Evolutionary conservation across 2,888 invertebrate species (phyloP).

Genomic region (Papilio protenor): DNA sequence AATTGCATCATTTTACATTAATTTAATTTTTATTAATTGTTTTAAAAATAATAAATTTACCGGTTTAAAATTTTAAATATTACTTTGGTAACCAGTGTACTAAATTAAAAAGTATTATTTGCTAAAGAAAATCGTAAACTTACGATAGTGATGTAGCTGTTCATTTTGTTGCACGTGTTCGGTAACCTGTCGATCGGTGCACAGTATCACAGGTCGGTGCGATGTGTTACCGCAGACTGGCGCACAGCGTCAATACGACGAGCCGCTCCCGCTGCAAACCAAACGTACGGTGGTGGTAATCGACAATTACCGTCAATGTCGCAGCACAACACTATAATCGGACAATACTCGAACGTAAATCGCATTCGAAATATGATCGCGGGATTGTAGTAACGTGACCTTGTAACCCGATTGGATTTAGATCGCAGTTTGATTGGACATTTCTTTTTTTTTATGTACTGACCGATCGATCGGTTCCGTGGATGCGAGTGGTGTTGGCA

Average conservation of each 20-base stretch:
- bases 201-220: constrained; percentile 66
- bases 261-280: constrained; percentile 72
- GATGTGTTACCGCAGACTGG: constrained; percentile 69
- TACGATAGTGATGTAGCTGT: constrained; percentile 74
- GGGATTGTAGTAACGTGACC: constrained; percentile 60
- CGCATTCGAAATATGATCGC: constrained; percentile 56
- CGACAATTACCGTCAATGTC: constrained; percentile 63
- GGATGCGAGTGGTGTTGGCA: constrained; percentile 68
- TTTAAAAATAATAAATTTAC: too few species aligned
- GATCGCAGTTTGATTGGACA: constrained; percentile 39
- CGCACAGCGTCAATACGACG: constrained; percentile 48
- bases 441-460: constrained; percentile 66
- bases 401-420: constrained; percentile 60
- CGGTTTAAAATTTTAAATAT: too few species aligned
- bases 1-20: too few species aligned
- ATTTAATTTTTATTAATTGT: too few species aligned
- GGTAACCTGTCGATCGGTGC: constrained; percentile 58
- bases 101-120: constrained; percentile 39
- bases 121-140: constrained; percentile 54
- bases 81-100: background rate
- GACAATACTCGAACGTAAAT: constrained; percentile 62
- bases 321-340: constrained; percentile 51
- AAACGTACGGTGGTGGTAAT: constrained; percentile 69
- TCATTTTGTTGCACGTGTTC: constrained; percentile 57
- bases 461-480: constrained; percentile 49